Percentiles rank a stretch among this genome's conserved stretches.
These are phyloP conservation scores for Tiphia femorata DNA, from an alignment of 2,888 invertebrate genomes.

Conservation along the genomic window DNA sequence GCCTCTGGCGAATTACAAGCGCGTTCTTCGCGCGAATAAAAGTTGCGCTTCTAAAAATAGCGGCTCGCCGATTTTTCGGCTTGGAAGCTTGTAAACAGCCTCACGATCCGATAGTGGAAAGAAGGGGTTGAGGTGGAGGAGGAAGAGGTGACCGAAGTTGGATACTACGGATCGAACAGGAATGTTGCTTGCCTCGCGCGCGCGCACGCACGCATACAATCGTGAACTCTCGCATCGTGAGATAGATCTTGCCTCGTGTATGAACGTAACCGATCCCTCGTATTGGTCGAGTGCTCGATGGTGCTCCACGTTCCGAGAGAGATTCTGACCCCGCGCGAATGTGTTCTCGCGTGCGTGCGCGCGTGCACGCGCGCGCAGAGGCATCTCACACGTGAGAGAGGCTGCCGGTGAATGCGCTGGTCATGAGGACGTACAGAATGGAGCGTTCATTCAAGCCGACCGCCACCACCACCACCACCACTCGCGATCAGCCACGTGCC, in stretches of 20 bases:
- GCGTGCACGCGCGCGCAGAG: neutral
- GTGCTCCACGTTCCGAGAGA: slow-evolving; percentile 23
- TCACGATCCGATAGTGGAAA: slow-evolving; percentile 1
- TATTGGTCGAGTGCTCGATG: slow-evolving; percentile 10
- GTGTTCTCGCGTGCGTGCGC: neutral
- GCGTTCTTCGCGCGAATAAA: neutral
- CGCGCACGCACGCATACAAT: slow-evolving; percentile 38
- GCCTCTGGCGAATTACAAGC: neutral
- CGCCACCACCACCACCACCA: too few relatives aligned
- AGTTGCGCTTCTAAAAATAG: neutral
- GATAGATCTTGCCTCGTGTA: slow-evolving; percentile 17
- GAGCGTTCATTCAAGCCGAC: slow-evolving; percentile 62
- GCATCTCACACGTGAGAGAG: slow-evolving; percentile 15
- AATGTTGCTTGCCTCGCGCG: slow-evolving; percentile 65
- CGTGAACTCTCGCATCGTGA: slow-evolving; percentile 19
- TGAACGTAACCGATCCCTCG: slow-evolving; percentile 27
- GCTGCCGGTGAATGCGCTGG: slow-evolving; percentile 48
- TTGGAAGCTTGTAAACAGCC: slow-evolving; percentile 6
- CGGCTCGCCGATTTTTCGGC: slow-evolving; percentile 7
- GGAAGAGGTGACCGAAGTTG: slow-evolving; percentile 48
- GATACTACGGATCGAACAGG: slow-evolving; percentile 57
- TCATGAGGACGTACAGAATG: slow-evolving; percentile 16
- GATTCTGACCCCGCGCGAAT: slow-evolving; percentile 29
- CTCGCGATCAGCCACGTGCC: too few relatives aligned
- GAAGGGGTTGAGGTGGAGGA: slow-evolving; percentile 16